Conservation (phyloP, 2,113 vertebrate genomes). For the Poeciliopsis turrubarensis region DNA sequence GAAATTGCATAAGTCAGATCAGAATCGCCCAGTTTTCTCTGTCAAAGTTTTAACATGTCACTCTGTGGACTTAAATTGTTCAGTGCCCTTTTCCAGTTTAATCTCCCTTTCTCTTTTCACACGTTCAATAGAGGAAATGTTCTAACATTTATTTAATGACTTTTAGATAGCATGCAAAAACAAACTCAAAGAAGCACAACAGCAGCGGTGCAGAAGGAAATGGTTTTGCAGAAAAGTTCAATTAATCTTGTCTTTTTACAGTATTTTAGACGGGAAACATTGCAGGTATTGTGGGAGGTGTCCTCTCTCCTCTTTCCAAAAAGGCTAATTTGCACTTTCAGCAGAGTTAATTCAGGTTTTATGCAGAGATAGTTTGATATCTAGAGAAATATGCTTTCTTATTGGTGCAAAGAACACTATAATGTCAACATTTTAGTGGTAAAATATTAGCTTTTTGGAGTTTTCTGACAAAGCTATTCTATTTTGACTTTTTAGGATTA, state of each 20-base stretch:
- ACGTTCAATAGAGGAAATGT: not conserved
- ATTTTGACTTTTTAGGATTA: not conserved
- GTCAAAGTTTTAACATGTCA: not conserved
- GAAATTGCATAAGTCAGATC: not conserved
- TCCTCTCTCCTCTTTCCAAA: not conserved
- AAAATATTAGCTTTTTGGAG: no score
- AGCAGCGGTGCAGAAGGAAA: not conserved
- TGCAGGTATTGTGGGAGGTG: not conserved
- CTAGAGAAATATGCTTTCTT: not conserved
- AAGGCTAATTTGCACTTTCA: conserved; percentile 20
- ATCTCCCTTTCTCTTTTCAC: not conserved
- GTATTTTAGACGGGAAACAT: not conserved
- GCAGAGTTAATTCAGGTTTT: conserved; percentile 1
- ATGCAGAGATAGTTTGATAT: not conserved
- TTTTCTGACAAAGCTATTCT: no score
- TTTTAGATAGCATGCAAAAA: not conserved
- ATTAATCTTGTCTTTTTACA: not conserved
- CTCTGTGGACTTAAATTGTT: not conserved
- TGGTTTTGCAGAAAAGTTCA: not conserved
- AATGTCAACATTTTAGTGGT: no score
- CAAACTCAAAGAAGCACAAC: no score
- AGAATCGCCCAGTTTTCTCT: not conserved
- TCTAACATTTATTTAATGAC: no score
- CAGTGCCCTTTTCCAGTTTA: not conserved
- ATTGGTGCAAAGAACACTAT: not conserved